Evolutionary conservation across 2,797 vertebrate species (phyloP).

Genomic region (Spea hammondii): DNA sequence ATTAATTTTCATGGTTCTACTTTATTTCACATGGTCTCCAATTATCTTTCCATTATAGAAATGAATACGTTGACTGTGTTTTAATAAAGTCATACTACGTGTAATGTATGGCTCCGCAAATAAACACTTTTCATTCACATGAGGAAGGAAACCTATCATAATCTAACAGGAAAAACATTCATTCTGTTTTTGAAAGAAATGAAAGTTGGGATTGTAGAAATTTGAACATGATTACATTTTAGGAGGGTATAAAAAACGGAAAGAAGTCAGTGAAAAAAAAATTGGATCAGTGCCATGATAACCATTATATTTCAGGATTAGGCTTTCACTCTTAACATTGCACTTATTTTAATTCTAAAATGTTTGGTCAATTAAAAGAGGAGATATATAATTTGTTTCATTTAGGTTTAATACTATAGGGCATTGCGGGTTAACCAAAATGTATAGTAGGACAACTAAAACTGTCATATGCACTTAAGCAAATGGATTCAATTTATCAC

Average conservation of each 20-base stretch:
- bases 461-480: conserved; percentile 82
- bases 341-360: conserved; percentile 82
- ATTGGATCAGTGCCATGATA: conserved; percentile 81
- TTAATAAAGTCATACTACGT: background rate
- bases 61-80: conserved; percentile 18
- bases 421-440: conserved; percentile 82
- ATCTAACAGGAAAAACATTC: conserved; percentile 36
- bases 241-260: conserved; percentile 16
- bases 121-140: conserved; percentile 33
- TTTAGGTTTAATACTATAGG: conserved; percentile 78
- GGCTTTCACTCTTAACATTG: conserved; percentile 71
- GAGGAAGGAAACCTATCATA: conserved; percentile 26
- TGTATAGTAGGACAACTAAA: conserved; percentile 87
- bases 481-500: conserved; percentile 83
- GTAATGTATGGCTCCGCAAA: conserved; percentile 28
- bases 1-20: background rate
- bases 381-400: conserved; percentile 83
- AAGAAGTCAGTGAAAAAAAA: conserved; percentile 53
- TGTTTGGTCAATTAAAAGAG: conserved; percentile 81
- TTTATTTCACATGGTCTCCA: conserved; percentile 17
- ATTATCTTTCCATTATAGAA: conserved; percentile 4
- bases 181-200: conserved; percentile 25
- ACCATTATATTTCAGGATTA: conserved; percentile 80
- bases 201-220: conserved; percentile 24
- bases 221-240: conserved; percentile 1